Base-by-base conservation (phyloP, 2,888 invertebrate genomes). In the Cheiracanthium punctorium region DNA sequence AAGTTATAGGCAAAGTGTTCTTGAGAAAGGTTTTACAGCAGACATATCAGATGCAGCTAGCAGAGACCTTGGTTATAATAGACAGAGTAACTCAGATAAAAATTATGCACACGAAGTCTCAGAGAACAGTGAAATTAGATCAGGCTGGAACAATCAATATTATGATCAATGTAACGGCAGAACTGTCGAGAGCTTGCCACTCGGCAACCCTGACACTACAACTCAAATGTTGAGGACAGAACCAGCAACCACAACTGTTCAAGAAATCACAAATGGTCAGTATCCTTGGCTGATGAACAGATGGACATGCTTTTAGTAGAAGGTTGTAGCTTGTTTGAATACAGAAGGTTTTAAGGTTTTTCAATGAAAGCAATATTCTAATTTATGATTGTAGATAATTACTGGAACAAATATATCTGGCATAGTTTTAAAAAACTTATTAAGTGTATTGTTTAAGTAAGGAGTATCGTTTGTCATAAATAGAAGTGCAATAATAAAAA, bases 281-380 rank as follows among this genome's bases (percentile, higher is more conserved):
- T 79, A 64, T 73, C 69, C 79, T 14, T 85, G 84, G 79, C 32
- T 85, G 29, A 30, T 85, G 20, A 80, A 74, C 28, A 79, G 84
- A 58, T 85, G 84, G 84, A 28, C 84, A 20, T 79, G 84, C 20
- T 85, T 80, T 24, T 80, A 37, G 74, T 30, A 37, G 10, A 37
- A 37, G 10, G 10, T 37, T n/a, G n/a, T n/a, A n/a, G n/a, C n/a
- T n/a, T n/a, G n/a, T n/a, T n/a, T n/a, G n/a, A n/a, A n/a, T n/a
- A n/a, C n/a, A n/a, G n/a, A n/a, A n/a, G n/a, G n/a, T n/a, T n/a
- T n/a, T n/a, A n/a, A n/a, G n/a, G n/a, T n/a, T n/a, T n/a, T n/a
- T n/a, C n/a, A n/a, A n/a, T n/a, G n/a, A n/a, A n/a, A n/a, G n/a
- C n/a, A n/a, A n/a, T n/a, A n/a, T n/a, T n/a, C n/a, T n/a, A n/a